Evolutionary conservation across 1,140 invertebrate genomes (phyloP), one percentile per base, ranked within the genome.

Genomic region (Heliconius hermathena): DNA sequence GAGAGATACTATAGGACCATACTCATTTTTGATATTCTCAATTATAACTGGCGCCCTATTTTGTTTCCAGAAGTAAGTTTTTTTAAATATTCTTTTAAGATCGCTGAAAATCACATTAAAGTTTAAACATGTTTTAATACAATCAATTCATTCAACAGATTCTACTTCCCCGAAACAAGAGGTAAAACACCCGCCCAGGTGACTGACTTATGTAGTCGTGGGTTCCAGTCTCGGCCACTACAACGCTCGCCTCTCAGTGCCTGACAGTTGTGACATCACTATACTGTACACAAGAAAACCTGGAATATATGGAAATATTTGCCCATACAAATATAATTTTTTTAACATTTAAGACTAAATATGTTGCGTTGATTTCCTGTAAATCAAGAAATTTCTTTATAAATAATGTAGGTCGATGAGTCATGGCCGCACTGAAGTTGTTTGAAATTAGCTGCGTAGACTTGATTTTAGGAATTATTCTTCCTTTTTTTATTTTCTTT

Each of bases 21-120:
- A 96, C 80, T 96, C 96, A 2, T 98, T 98, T 87, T 90, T 97
- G 18, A 93, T 97, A 66, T 98, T 98, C 93, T 95, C 96, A 3
- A 82, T 88, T 0, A 92, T 95, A 71, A 96, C 96, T 49, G 85
- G 96, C n/a, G 87, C 95, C 2, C 90, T 97, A 2, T 96, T 95
- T 80, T 78, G 96, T 29, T 96, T 98, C 85, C 94, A 96, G n/a
- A 91, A 85, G 91, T 94, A 26, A 41, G 29, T 57, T 57, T 9
- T 11, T n/a, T 22, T 11, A 1, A 8, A 8, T n/a, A 54, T 54
- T 54, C 0, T 54, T 54, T 1, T 54, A 20, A 54, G 52, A 2
- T 18, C 5, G 41, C 41, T 26, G 22, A 66, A 16, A 66, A 26
- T n/a, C 11, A 26, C 26, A 66, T 26, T 26, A 26, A 22, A 13